phyloP scores from a whole-genome alignment of 2,797 vertebrate genomes.

The Rhinoraja longicauda region DNA sequence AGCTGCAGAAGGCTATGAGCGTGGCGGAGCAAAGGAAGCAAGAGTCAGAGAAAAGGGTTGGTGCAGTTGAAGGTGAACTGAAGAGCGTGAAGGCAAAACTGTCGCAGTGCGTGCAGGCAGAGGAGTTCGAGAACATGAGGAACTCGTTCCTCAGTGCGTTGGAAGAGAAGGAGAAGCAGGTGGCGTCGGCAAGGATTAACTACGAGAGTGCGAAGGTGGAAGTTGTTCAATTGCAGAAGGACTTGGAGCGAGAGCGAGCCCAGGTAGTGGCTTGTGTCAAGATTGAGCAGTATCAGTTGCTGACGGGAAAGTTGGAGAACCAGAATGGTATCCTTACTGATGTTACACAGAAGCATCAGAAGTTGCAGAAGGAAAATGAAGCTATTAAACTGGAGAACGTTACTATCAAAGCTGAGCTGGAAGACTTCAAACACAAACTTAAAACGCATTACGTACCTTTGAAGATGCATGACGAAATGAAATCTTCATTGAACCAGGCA shows the following conservation, averaged over 20 bases:
- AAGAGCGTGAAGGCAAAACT: constrained; percentile 61
- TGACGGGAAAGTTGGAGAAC: constrained; percentile 65
- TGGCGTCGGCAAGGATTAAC: constrained; percentile 70
- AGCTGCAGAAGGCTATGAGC: constrained; percentile 66
- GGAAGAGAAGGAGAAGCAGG: constrained; percentile 73
- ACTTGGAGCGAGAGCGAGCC: constrained; percentile 44
- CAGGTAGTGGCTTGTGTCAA: constrained; percentile 47
- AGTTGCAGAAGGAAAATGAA: constrained; percentile 71
- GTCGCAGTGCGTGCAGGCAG: constrained; percentile 57
- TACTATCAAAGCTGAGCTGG: constrained; percentile 69
- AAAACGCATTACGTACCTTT: constrained; percentile 71
- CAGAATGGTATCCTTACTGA: constrained; percentile 64
- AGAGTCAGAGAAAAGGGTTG: constrained; percentile 52
- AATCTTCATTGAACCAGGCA: constrained; percentile 59
- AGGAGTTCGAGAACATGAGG: constrained; percentile 86
- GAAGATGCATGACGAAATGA: constrained; percentile 69
- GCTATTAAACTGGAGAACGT: constrained; percentile 64
- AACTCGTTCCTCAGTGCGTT: constrained; percentile 70
- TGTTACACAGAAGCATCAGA: constrained; percentile 67
- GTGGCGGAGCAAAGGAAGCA: constrained; percentile 61
- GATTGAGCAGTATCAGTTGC: constrained; percentile 65
- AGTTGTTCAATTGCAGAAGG: constrained; percentile 32
- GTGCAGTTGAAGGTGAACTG: constrained; percentile 62
- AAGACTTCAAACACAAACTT: constrained; percentile 66
- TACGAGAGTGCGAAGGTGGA: constrained; percentile 60